Base-by-base conservation (phyloP, 2,797 vertebrate genomes). In the Mormyrus hasselquistii region DNA sequence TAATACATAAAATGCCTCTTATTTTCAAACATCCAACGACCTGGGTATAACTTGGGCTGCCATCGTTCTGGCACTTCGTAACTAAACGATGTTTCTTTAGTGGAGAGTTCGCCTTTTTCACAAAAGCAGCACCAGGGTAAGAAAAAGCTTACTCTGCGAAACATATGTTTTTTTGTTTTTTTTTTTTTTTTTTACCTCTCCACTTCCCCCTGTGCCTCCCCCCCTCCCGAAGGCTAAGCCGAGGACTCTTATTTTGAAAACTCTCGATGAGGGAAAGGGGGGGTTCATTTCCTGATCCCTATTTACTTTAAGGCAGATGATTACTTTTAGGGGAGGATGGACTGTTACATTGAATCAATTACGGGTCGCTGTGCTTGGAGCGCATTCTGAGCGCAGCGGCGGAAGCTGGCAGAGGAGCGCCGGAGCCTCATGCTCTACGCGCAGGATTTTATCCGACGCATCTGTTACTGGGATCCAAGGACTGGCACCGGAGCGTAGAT, bases 291-390 rank as follows among this genome's bases (percentile, higher is more conserved):
- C 97, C 97, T 98, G 97, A 97, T 96, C 97, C 96, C 96, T 98
- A 97, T 98, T 98, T 97, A 98, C 97, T 97, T 94, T 96, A 95
- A 96, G 96, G 95, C 96, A 97, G 97, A 97, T 97, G 96, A 97
- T 98, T 96, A 96, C 95, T 97, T 93, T 96, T 96, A 94, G 91
- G 92, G 96, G 96, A 96, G 97, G 97, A 96, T 96, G 97, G 97
- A 96, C 97, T 97, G 95, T 95, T 96, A 96, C 96, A 94, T 95
- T 96, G 97, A 97, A 97, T 98, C 98, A 97, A 97, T 98, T 97
- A 97, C 97, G 96, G 96, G 96, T 96, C 95, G 94, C 94, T 93
- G 94, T 94, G 94, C 95, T 94, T 94, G 96, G 94, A 93, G 96
- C 94, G 95, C 95, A 95, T 94, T 97, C 91, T 95, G 93, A 44